Percentiles rank a stretch among this genome's conserved stretches.
These are phyloP conservation scores for Apis dorsata DNA, from an alignment of 1,140 invertebrate species.

Conservation along the genomic window DNA sequence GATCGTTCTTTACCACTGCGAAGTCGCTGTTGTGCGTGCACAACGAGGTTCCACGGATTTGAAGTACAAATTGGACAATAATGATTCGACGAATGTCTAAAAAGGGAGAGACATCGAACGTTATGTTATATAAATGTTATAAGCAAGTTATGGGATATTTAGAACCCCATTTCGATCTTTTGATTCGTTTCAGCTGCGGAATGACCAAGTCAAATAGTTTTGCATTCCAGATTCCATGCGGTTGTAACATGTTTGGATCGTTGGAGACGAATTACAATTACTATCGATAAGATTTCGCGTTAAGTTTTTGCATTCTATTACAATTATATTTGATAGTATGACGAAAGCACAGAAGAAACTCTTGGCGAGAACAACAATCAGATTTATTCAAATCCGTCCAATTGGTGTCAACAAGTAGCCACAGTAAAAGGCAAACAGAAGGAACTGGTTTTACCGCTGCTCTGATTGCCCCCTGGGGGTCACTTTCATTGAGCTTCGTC, in stretches of 20 bases:
- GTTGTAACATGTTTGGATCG: too few relatives aligned
- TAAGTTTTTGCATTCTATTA: background rate
- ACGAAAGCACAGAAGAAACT: too few relatives aligned
- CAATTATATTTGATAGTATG: background rate
- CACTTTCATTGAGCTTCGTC: conserved; percentile 41
- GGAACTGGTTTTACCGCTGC: background rate
- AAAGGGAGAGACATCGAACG: background rate
- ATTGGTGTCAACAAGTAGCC: conserved; percentile 27
- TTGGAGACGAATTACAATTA: too few relatives aligned
- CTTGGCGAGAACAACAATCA: conserved; percentile 10
- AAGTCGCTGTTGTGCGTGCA: too few relatives aligned
- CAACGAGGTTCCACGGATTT: background rate
- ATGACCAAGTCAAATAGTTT: too few relatives aligned
- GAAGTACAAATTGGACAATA: background rate
- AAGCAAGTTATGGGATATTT: too few relatives aligned
- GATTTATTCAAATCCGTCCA: conserved; percentile 36
- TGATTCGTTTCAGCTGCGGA: too few relatives aligned
- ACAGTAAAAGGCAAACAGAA: background rate
- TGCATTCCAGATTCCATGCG: too few relatives aligned
- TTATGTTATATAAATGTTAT: too few relatives aligned
- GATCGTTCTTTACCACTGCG: background rate
- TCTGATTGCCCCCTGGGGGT: conserved; percentile 12
- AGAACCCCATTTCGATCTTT: too few relatives aligned
- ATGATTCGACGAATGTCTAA: background rate
- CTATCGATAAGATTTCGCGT: too few relatives aligned